phyloP scores from a whole-genome alignment of 1,140 invertebrate species.

The Listronotus oregonensis region DNA sequence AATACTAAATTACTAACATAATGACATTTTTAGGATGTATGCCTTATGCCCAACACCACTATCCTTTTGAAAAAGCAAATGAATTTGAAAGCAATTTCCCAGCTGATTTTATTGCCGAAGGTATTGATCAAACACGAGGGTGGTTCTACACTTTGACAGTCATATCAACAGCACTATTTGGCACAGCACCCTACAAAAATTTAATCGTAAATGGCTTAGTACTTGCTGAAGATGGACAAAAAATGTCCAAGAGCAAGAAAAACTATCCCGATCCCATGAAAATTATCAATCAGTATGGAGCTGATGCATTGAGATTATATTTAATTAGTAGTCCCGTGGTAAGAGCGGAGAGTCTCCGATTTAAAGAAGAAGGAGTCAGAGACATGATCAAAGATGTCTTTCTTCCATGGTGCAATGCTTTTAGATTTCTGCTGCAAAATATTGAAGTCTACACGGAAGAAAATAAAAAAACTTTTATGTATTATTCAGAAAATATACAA shows the following conservation, averaged over 20 bases:
- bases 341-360: slow-evolving; percentile 91
- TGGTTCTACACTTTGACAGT: slow-evolving; percentile 99
- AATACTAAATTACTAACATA: too few relatives aligned
- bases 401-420: slow-evolving; percentile 98
- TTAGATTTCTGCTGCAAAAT: slow-evolving; percentile 93
- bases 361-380: slow-evolving; percentile 94
- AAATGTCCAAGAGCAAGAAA: slow-evolving; percentile 99
- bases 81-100: slow-evolving; percentile 95
- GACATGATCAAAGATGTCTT: slow-evolving; percentile 98
- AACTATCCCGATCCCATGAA: slow-evolving; percentile 97
- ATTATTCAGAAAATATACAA: slow-evolving; percentile 65
- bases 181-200: slow-evolving; percentile 97
- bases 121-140: slow-evolving; percentile 95
- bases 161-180: slow-evolving; percentile 94
- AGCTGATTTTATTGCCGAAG: slow-evolving; percentile 99
- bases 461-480: slow-evolving; percentile 66
- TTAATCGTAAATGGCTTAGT: slow-evolving; percentile 95
- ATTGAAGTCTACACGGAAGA: slow-evolving; percentile 79
- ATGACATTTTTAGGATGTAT: slow-evolving; percentile 73
- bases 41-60: slow-evolving; percentile 98
- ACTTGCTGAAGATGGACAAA: slow-evolving; percentile 94
- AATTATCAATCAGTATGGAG: slow-evolving; percentile 93
- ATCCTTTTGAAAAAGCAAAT: slow-evolving; percentile 91
- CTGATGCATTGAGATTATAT: slow-evolving; percentile 94
- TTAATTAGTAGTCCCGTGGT: slow-evolving; percentile 98